Percentiles rank a stretch among this genome's conserved stretches.
Evolutionary conservation across 1,140 invertebrate genomes (phyloP).

Genomic region (Watersipora subatra): DNA sequence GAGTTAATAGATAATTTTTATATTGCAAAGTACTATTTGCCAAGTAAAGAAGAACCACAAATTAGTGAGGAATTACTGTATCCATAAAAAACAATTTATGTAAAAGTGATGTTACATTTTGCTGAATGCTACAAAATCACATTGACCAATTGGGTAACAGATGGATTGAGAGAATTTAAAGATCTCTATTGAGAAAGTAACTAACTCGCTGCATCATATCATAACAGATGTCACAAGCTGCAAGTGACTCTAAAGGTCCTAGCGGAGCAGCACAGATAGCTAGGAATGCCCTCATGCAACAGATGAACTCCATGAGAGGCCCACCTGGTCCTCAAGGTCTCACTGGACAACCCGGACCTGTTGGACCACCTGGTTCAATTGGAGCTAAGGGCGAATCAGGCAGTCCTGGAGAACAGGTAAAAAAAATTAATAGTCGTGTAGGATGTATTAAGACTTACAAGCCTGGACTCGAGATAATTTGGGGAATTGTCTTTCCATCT

Average conservation of each 20-base stretch:
- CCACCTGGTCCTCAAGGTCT: slow-evolving; percentile 64
- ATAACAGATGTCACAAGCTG: not conserved
- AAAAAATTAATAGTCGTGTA: slow-evolving; percentile 5
- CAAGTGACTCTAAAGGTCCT: not conserved
- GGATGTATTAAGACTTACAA: not conserved
- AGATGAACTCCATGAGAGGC: slow-evolving; percentile 56
- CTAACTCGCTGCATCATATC: too few species aligned
- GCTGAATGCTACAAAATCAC: too few species aligned
- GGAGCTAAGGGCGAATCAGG: slow-evolving; percentile 24
- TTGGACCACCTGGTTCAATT: slow-evolving; percentile 53
- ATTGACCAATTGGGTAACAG: too few species aligned
- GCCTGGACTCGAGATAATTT: too few species aligned
- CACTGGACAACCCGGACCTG: slow-evolving; percentile 49
- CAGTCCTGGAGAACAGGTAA: slow-evolving; percentile 10
- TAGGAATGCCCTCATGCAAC: slow-evolving; percentile 39
- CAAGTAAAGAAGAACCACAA: too few species aligned
- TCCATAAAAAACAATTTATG: too few species aligned
- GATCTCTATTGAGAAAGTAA: too few species aligned
- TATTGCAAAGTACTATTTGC: too few species aligned
- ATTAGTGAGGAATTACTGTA: too few species aligned
- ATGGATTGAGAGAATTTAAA: too few species aligned
- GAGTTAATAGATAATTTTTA: too few species aligned
- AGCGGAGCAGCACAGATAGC: not conserved
- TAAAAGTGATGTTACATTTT: too few species aligned
- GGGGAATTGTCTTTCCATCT: not conserved